Base-by-base conservation (phyloP, 2,888 invertebrate genomes). In the Octodonta nipae region DNA sequence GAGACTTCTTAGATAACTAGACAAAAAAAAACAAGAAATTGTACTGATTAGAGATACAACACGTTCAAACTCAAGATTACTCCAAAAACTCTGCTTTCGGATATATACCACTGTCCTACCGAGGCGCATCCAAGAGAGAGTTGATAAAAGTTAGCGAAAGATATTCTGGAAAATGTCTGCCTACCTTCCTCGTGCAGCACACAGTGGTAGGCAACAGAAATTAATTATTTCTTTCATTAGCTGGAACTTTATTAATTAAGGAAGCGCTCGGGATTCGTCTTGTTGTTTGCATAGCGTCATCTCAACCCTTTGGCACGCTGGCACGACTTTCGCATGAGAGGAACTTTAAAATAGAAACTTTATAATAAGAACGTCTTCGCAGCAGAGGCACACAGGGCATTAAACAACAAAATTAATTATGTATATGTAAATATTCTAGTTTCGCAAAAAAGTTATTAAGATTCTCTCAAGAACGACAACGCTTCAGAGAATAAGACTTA, bases 211-310 rank as follows among this genome's bases (percentile, higher is more conserved):
- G 60, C 59, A n/a, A n/a, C n/a, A 56, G 61, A 61, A 61, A 63
- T 63, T 63, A 63, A 63, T 61, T 63, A 63, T 63, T 63, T 63
- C 63, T 63, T 63, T 63, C 61, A 61, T 63, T 63, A 61, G 61
- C 55, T 60, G n/a, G 60, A 61, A 63, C 61, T 63, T 63, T 63
- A 63, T 63, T 63, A 63, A 63, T 63, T 63, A 63, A 63, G 60
- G 63, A 61, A 61, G 61, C 61, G 55, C 57, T 56, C 47, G 52
- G 55, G 56, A 56, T 55, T 55, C 54, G 60, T 59, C 60, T 58
- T 52, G 54, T 52, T 60, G 61, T 61, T 61, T 60, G 55, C 56
- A 50, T 51, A 60, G 54, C 61, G 60, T 60, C 60, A 60, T 61
- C 59, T 57, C 56, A 59, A 58, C 59, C 60, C 58, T 59, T 60